These are phyloP conservation scores for Lateolabrax maculatus DNA, from an alignment of 2,797 vertebrate species.

Conservation along the genomic window DNA sequence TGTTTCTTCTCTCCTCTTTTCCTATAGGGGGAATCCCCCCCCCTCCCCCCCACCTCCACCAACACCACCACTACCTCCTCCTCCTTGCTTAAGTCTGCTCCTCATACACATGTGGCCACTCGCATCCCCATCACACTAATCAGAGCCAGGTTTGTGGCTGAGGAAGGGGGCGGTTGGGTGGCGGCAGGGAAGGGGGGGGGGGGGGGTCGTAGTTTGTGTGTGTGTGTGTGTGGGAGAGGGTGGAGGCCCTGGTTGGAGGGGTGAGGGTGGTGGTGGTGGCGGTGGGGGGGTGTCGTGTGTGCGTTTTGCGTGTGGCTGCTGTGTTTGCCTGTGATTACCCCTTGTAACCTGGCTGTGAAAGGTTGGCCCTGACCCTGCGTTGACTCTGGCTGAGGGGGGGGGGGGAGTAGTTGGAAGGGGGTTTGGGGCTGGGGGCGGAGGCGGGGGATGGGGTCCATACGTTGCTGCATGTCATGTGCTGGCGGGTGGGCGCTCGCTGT, in stretches of 20 bases:
- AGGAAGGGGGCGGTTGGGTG: conserved; percentile 51
- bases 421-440: background rate
- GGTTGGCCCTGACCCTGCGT: conserved; percentile 84
- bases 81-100: conserved; percentile 67
- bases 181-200: conserved; percentile 5
- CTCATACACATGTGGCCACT: conserved; percentile 81
- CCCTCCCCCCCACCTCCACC: conserved; percentile 38
- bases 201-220: conserved; percentile 26
- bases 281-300: conserved; percentile 65
- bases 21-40: conserved; percentile 69
- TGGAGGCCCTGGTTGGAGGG: background rate
- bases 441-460: conserved; percentile 51
- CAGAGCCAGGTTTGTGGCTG: conserved; percentile 86
- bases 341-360: conserved; percentile 87
- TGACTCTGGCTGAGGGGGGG: conserved; percentile 78
- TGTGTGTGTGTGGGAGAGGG: conserved; percentile 39
- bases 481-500: conserved; percentile 70
- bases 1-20: conserved; percentile 66
- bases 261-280: background rate
- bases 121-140: conserved; percentile 85
- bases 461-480: conserved; percentile 76
- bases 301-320: conserved; percentile 86
- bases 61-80: conserved; percentile 35
- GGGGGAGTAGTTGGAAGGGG: conserved; percentile 20
- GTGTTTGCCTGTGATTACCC: conserved; percentile 88